Conservation (phyloP, 2,888 invertebrate genomes). For the Eudemis profundana region DNA sequence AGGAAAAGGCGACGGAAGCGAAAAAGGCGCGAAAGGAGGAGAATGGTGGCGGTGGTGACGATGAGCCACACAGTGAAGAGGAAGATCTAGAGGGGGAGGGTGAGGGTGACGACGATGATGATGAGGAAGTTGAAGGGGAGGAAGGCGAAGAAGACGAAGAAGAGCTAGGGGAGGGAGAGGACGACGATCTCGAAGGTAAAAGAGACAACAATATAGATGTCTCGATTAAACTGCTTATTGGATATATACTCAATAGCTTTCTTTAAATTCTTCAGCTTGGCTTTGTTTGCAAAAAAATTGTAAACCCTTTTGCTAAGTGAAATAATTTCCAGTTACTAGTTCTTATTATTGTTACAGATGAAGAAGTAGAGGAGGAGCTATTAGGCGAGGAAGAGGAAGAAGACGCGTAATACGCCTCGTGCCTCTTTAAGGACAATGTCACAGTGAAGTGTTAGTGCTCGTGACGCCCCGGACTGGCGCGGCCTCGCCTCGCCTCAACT, state of each 20-base stretch:
- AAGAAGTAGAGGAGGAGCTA: conserved; percentile 82
- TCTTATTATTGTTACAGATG: conserved; percentile 73
- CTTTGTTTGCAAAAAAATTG: neutral
- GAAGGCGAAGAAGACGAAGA: conserved; percentile 87
- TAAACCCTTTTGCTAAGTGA: neutral
- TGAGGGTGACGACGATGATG: conserved; percentile 86
- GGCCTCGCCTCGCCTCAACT: conserved; percentile 83
- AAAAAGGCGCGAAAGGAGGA: conserved; percentile 93
- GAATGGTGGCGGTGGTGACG: conserved; percentile 88
- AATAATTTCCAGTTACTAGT: conserved; percentile 13
- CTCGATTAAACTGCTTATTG: neutral
- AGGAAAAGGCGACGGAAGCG: conserved; percentile 90
- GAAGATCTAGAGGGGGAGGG: conserved; percentile 88
- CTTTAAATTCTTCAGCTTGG: neutral
- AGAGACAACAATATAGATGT: conserved; percentile 12
- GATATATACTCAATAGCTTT: neutral
- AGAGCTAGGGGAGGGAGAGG: conserved; percentile 86
- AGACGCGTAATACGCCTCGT: conserved; percentile 83
- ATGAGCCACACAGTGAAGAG: conserved; percentile 86
- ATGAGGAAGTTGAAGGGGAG: conserved; percentile 87
- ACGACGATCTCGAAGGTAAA: conserved; percentile 88
- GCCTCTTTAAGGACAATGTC: conserved; percentile 83
- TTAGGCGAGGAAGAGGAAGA: conserved; percentile 83
- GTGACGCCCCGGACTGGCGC: conserved; percentile 80
- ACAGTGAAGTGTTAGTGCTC: conserved; percentile 84